Base-by-base conservation (phyloP, 2,797 vertebrate species). In the Distichodus sexfasciatus region DNA sequence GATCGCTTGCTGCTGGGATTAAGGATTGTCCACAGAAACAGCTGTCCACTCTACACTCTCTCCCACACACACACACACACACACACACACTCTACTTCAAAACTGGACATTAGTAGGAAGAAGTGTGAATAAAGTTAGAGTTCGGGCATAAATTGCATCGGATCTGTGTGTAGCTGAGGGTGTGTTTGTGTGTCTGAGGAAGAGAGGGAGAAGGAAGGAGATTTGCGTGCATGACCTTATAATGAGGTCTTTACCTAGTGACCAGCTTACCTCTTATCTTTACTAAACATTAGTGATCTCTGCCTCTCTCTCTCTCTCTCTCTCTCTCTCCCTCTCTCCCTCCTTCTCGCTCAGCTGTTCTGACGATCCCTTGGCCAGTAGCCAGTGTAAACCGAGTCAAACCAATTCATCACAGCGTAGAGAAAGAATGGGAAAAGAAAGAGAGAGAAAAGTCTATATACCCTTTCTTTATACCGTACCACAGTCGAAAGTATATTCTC, bases 201-300 rank as follows among this genome's bases (percentile, higher is more conserved):
- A n/a, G 21, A 29, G 5, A n/a, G 1, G 14, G 28, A 57, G 35
- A 23, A 38, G 50, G 17, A 21, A 23, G 28, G 51, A 14, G 26
- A 2, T 63, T 17, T 62, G 41, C 12, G 38, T 64, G 40, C 63
- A 72, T 38, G 68, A 21, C 40, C 28, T 6, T 73, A 58, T 76
- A 77, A 84, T 81, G 74, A 79, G 68, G 78, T 75, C 82, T 84
- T 82, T 87, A 89, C 71, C 74, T 66, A 67, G 28, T 77, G 53
- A 73, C 63, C 59, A 55, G 26, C n/a, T 77, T 63, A 60, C 69
- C 58, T 59, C 38, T 65, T 47, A 61, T 46, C 62, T 61, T 72
- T 62, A 62, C 44, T 68, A 63, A 55, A 71, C 59, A 60, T 29
- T 23, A 57, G 23, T 48, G 48, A 33, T 54, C 68, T 67, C 24